These are phyloP conservation scores for Drosophila mimetica DNA, from an alignment of 2,888 invertebrate genomes.

Conservation along the genomic window DNA sequence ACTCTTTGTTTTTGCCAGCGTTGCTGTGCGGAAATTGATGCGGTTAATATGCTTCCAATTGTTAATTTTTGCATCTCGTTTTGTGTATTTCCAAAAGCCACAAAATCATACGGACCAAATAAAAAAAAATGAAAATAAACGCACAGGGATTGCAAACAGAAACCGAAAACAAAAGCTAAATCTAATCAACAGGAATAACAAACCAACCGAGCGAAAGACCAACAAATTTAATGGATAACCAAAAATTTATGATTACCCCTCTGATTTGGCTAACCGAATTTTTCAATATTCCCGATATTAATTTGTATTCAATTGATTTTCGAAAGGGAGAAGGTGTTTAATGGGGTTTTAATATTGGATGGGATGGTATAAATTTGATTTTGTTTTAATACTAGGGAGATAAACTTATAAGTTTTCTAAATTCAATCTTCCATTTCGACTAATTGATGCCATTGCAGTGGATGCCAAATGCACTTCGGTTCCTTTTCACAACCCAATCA, in stretches of 20 bases:
- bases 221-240: slow-evolving; percentile 44
- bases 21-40: slow-evolving; percentile 55
- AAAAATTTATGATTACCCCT: slow-evolving; percentile 33
- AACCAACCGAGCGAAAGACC: slow-evolving; percentile 24
- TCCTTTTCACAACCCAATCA: background rate
- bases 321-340: background rate
- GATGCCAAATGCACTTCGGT: background rate
- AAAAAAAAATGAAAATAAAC: slow-evolving; percentile 1
- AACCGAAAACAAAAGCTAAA: slow-evolving; percentile 36
- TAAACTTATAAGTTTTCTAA: background rate
- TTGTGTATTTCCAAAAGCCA: slow-evolving; percentile 27
- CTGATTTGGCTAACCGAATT: slow-evolving; percentile 18
- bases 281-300: slow-evolving; percentile 3
- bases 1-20: slow-evolving; percentile 19
- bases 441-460: background rate
- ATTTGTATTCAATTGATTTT: slow-evolving; percentile 1
- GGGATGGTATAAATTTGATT: background rate
- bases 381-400: background rate
- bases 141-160: slow-evolving; percentile 12
- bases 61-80: slow-evolving; percentile 48
- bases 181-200: slow-evolving; percentile 45
- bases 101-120: slow-evolving; percentile 12
- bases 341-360: background rate
- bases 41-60: slow-evolving; percentile 62
- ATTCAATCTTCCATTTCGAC: background rate